Evolutionary conservation across 2,888 invertebrate genomes (phyloP), one percentile per base, ranked within the genome.

Genomic region (Azorinus chamasolen): DNA sequence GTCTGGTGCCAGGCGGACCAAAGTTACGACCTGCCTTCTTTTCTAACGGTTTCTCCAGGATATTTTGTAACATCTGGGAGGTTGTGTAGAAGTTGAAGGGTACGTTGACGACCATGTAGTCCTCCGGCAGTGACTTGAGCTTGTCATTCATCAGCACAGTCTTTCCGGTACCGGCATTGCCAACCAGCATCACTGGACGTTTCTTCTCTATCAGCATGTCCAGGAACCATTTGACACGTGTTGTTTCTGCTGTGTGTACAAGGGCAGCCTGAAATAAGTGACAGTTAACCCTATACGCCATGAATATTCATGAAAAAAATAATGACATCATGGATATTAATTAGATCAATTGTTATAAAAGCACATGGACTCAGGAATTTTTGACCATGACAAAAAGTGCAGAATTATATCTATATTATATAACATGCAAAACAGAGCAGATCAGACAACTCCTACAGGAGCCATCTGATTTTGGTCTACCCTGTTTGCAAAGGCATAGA

Each of bases 71-170:
- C 93, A 92, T 92, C 69, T 88, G 89, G 27, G 98, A 98, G 1
- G 97, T 96, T 0, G 98, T 98, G 93, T 98, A 99, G 92, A 97
- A 99, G 93, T 98, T 98, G 92, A 99, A 98, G 4, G 98, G 97
- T 54, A 98, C 96, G 86, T 97, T 98, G 66, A 97, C 95, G 18
- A 98, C 95, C 3, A 97, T 96, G 93, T 96, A 98, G 63, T 91
- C 90, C 88, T 96, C 97, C 92, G 97, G 97, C 75, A 99, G 94
- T 51, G 95, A 93, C 74, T 95, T 94, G 16, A 98, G 94, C 90
- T 97, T 97, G 69, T 97, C 97, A 43, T 96, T 95, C 68, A 98
- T 96, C 53, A 97, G 95, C 10, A 98, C 97, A 2, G 98, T 98
- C 94, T 99, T 99, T 1, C 98, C 99, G 88, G 96, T 96, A 1